Evolutionary conservation across 2,888 invertebrate species (phyloP), one percentile per base, ranked within the genome.

Genomic region (Muscina levida): DNA sequence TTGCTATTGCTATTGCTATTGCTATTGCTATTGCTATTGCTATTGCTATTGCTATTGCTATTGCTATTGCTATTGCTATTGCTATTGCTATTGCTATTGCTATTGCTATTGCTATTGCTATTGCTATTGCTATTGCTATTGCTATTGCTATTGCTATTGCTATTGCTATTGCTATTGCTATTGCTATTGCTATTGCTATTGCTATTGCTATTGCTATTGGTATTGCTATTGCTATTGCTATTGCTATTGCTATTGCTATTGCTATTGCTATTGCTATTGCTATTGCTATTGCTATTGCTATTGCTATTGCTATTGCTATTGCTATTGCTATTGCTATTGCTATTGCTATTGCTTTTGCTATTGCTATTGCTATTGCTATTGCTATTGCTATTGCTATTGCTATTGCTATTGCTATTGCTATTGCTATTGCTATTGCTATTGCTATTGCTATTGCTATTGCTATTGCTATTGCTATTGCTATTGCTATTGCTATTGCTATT

Each of bases 1-100:
- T 51, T 51, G 19, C 22, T 51, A 51, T 51, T 51, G 19, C 22
- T 51, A 51, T 51, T 51, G 19, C 22, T 51, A 51, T 51, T 51
- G 19, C 22, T 51, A 51, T 51, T 51, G 19, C 22, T 51, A 51
- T 51, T 51, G 19, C 22, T 51, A 51, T 51, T 51, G 19, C 22
- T 51, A 51, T 46, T 46, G n/a, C 15, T 46, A 46, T 46, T 46
- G n/a, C 15, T 46, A 46, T 46, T 46, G n/a, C 15, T 46, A 46
- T 46, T 46, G n/a, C 15, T 46, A 46, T 46, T 46, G n/a, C 15
- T 46, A 46, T 46, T 46, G n/a, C 15, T 46, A 46, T 46, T 46
- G n/a, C 15, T 46, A 46, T 46, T 46, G n/a, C 15, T 46, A 46
- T 46, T 46, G n/a, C 15, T 46, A 46, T 46, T 46, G n/a, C 15